These are phyloP conservation scores for Volucella bombylans DNA, from an alignment of 2,888 invertebrate genomes.

Conservation along the genomic window DNA sequence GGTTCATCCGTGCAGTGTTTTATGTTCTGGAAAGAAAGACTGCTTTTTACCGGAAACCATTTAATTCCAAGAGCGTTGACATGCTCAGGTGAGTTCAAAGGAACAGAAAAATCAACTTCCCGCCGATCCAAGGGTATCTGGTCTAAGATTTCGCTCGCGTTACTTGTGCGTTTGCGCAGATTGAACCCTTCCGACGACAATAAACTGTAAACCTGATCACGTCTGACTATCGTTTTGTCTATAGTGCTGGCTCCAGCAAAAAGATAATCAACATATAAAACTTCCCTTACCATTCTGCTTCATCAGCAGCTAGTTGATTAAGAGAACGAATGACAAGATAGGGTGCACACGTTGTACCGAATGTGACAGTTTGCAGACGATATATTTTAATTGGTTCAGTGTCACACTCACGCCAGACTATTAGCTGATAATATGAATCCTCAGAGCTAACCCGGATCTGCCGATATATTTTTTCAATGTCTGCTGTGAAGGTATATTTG, in stretches of 20 bases:
- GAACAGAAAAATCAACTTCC: neutral
- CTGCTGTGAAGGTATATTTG: slow-evolving; percentile 3
- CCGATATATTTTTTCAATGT: slow-evolving; percentile 5
- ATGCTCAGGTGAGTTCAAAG: neutral
- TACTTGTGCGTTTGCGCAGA: neutral
- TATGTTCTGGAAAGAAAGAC: neutral
- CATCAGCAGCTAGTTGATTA: slow-evolving; percentile 6
- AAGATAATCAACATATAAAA: no score
- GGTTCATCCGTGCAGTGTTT: neutral
- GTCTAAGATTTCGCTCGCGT: neutral
- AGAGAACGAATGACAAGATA: slow-evolving; percentile 5
- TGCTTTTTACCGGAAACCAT: neutral
- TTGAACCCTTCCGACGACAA: neutral
- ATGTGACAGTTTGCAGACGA: neutral
- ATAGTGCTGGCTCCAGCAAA: no score
- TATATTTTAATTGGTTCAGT: neutral
- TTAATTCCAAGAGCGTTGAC: neutral
- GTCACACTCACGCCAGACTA: neutral
- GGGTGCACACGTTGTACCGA: neutral
- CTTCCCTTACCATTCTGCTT: no score
- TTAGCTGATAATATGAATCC: neutral
- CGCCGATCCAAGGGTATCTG: neutral
- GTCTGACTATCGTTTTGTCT: neutral
- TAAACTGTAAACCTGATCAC: neutral
- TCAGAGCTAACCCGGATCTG: neutral